Evolutionary conservation across 2,113 vertebrate species (phyloP), one percentile per base, ranked within the genome.

Genomic region (Ochotona curzoniae): DNA sequence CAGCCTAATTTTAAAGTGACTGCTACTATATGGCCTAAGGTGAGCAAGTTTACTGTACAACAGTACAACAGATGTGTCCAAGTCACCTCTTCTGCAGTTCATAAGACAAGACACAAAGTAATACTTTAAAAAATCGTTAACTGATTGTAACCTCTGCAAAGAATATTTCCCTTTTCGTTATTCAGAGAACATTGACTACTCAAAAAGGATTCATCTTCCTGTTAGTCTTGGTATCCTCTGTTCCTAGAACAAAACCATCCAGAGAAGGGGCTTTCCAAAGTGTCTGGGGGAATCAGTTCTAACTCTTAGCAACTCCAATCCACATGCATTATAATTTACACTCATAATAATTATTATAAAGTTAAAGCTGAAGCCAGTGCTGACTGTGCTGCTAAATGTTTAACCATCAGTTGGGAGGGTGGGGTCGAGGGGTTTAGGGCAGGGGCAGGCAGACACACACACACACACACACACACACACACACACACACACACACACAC

Each of bases 111-210:
- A 79, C 26, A 63, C 14, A 32, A 92, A 73, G 61, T 23, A 70
- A 84, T n/a, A 73, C 67, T 54, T 44, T 67, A 71, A 26, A 47
- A 89, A 69, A 63, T 38, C 35, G 84, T 66, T 30, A 83, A 13
- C 70, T 93, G 28, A 79, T 90, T 69, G 90, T 84, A 79, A 73
- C 49, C 35, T 89, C 47, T 71, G 12, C 25, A 47, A 82, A 91
- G n/a, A 89, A 86, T 54, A 35, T 61, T 14, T 25, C 26, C 17
- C 15, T 26, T 73, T 88, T 75, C n/a, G 35, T 93, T 79, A 90
- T 28, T 76, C 57, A 69, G 1, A 70, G 60, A 89, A 66, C 35
- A 75, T 0, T 21, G 30, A 83, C 28, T 54, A 82, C 60, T 90
- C 28, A 83, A 66, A 94, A 88, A 87, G 38, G 63, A 49, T 9